These are phyloP conservation scores for Cyaniris semiargus DNA, from an alignment of 2,888 invertebrate species.

Conservation along the genomic window DNA sequence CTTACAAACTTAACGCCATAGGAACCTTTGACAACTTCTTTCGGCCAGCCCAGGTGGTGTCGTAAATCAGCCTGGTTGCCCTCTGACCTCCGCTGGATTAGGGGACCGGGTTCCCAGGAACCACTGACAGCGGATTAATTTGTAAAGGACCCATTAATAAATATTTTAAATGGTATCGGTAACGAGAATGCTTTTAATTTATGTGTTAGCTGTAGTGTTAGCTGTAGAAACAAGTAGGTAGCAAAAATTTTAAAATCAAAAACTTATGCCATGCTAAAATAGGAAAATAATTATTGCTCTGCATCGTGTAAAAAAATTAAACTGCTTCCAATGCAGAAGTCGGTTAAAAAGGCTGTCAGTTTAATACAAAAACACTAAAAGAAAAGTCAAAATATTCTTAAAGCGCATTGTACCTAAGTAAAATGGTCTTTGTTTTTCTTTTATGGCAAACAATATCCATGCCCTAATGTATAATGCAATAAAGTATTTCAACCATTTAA, in stretches of 20 bases:
- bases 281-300: background rate
- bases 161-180: constrained; percentile 29
- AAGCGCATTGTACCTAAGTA: background rate
- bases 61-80: constrained; percentile 56
- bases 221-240: background rate
- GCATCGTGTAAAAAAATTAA: background rate
- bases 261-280: background rate
- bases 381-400: constrained; percentile 5
- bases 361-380: background rate
- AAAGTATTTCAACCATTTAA: constrained; percentile 2
- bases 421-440: background rate
- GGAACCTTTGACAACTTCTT: constrained; percentile 14
- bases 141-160: constrained; percentile 37
- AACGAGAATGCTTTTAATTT: constrained; percentile 3
- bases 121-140: constrained; percentile 44
- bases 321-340: background rate
- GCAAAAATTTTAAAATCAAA: background rate
- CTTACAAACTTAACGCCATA: background rate
- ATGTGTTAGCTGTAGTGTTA: background rate
- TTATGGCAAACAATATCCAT: constrained; percentile 6
- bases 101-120: constrained; percentile 54
- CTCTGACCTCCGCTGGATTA: constrained; percentile 58
- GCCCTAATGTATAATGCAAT: background rate
- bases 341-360: background rate
- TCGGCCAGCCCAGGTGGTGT: constrained; percentile 44